Percentiles rank a stretch among this genome's conserved stretches.
phyloP scores from a whole-genome alignment of 2,888 invertebrate genomes.

The Gari tellinella region DNA sequence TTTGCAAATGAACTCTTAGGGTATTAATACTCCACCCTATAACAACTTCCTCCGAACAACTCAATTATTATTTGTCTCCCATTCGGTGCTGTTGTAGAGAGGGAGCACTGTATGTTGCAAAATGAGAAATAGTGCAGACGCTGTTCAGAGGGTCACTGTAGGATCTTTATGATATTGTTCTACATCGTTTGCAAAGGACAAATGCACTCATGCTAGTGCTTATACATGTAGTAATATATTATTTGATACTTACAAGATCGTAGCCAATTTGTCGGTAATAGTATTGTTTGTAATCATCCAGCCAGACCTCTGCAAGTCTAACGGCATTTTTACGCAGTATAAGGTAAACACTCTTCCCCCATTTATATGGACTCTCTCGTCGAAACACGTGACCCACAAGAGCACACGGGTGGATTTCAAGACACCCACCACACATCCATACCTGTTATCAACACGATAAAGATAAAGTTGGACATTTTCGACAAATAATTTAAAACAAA shows the following conservation, averaged over 20 bases:
- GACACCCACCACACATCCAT: constrained; percentile 68
- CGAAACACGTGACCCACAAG: constrained; percentile 64
- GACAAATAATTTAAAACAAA: no score
- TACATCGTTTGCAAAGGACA: background rate
- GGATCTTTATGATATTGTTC: no score
- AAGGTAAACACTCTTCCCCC: constrained; percentile 19
- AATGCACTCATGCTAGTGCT: no score
- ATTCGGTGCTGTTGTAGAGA: no score
- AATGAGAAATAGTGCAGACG: no score
- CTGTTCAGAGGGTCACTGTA: background rate
- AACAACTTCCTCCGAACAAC: no score
- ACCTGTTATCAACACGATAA: no score
- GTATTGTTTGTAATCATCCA: constrained; percentile 71
- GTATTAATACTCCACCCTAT: no score
- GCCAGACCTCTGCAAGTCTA: constrained; percentile 73
- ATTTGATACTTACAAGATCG: constrained; percentile 39
- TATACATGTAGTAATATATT: background rate
- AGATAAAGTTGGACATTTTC: no score
- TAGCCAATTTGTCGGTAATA: constrained; percentile 60
- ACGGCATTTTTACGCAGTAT: constrained; percentile 61
- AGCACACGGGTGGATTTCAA: constrained; percentile 64
- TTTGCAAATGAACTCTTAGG: no score
- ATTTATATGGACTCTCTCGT: constrained; percentile 55
- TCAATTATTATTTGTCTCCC: no score
- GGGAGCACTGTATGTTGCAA: no score